Conservation (phyloP, 2,113 vertebrate species). For the Ursus arctos region DNA sequence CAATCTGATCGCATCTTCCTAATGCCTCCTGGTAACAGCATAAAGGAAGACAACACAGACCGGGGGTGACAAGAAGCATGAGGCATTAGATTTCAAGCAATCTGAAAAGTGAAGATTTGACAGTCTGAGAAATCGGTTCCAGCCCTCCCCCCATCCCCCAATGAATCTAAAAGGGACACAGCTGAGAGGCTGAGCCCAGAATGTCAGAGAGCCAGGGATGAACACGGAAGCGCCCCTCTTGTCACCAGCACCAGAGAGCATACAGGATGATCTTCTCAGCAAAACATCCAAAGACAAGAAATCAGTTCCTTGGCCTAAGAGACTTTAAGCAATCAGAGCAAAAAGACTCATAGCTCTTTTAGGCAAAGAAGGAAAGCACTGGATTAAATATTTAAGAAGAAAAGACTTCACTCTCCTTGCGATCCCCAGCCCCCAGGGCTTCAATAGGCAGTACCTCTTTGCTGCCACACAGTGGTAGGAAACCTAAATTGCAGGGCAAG, state of each 20-base stretch:
- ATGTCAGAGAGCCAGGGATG: neutral
- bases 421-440: neutral
- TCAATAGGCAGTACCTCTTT: neutral
- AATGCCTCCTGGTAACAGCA: neutral
- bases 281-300: neutral
- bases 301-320: neutral
- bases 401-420: neutral
- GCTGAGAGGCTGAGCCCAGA: neutral
- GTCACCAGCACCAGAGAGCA: neutral
- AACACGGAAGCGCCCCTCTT: neutral
- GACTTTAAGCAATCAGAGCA: neutral
- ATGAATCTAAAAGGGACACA: neutral
- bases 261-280: neutral
- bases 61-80: neutral
- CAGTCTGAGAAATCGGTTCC: neutral
- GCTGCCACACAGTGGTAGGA: conserved; percentile 32
- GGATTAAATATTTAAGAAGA: neutral
- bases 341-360: neutral
- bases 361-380: neutral
- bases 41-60: neutral
- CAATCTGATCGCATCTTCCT: neutral
- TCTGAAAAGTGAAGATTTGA: neutral
- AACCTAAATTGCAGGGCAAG: conserved; percentile 58
- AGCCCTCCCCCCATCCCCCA: rapidly evolving
- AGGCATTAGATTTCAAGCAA: neutral